Evolutionary conservation across 2,797 vertebrate genomes (phyloP).

Genomic region (Onychomys torridus): DNA sequence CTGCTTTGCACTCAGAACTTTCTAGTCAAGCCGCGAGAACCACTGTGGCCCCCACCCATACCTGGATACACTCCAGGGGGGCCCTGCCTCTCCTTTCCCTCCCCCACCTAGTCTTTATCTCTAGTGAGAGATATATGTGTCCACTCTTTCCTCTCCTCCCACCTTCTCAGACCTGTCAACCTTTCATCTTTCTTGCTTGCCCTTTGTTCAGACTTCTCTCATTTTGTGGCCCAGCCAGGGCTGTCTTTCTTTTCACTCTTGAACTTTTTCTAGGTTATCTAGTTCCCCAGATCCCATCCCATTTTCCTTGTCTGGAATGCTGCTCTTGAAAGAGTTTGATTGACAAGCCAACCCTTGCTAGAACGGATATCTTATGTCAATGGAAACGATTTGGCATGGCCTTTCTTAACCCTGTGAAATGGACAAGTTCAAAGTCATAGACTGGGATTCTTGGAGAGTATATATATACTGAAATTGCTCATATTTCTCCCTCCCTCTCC

Average conservation of each 20-base stretch:
- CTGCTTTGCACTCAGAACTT: not conserved
- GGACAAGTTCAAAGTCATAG: not conserved
- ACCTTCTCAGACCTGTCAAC: not conserved
- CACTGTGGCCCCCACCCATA: rapidly evolving
- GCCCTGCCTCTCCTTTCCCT: not conserved
- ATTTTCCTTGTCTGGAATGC: not conserved
- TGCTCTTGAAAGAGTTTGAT: not conserved
- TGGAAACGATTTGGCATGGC: not conserved
- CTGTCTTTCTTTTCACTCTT: not conserved
- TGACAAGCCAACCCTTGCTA: not conserved
- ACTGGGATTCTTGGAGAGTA: not conserved
- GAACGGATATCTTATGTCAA: not conserved
- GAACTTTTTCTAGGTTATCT: not conserved
- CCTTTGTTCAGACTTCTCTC: not conserved
- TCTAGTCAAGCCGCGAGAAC: not conserved
- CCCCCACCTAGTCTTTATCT: not conserved
- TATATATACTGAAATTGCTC: not conserved
- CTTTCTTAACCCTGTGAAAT: not conserved
- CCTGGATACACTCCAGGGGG: no score
- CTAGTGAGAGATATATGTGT: not conserved
- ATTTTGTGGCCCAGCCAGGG: not conserved
- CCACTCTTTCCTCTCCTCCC: not conserved
- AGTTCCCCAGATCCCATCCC: not conserved
- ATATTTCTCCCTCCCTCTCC: not conserved
- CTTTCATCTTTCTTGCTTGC: not conserved